Evolutionary conservation across 2,888 invertebrate genomes (phyloP).

Genomic region (Xylocampa areola): DNA sequence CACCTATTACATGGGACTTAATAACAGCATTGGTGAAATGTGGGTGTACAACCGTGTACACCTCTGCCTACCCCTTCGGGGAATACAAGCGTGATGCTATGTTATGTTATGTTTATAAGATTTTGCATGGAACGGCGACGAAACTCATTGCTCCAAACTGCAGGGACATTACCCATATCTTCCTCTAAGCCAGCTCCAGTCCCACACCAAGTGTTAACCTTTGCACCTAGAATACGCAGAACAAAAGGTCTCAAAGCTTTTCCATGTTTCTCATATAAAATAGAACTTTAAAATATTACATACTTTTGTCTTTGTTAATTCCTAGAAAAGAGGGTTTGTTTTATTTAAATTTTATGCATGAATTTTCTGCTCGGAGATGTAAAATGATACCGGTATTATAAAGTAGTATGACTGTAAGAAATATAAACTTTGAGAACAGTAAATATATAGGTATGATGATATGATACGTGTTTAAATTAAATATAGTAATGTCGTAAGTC

Average conservation of each 20-base stretch:
- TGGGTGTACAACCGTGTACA: too few relatives aligned
- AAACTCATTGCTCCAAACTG: background rate
- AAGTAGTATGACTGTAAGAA: too few relatives aligned
- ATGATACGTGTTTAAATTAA: too few relatives aligned
- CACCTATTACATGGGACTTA: too few relatives aligned
- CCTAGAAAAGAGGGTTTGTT: conserved; percentile 2
- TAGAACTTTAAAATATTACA: background rate
- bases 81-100: too few relatives aligned
- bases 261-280: background rate
- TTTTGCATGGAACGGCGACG: conserved; percentile 2
- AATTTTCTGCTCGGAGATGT: background rate
- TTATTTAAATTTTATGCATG: background rate
- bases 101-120: too few relatives aligned
- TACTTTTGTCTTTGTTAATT: conserved; percentile 6
- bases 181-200: conserved; percentile 10
- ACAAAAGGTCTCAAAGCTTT: conserved; percentile 30
- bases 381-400: background rate
- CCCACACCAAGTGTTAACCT: conserved; percentile 13
- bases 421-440: too few relatives aligned
- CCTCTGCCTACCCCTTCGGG: too few relatives aligned
- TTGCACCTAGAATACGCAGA: background rate
- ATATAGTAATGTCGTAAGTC: too few relatives aligned
- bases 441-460: too few relatives aligned
- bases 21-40: too few relatives aligned
- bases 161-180: conserved; percentile 5